A percentile compares a stretch with the other conserved stretches of the same genome.
Conservation (phyloP, 2,797 vertebrate species). For the Muscicapa striata region DNA sequence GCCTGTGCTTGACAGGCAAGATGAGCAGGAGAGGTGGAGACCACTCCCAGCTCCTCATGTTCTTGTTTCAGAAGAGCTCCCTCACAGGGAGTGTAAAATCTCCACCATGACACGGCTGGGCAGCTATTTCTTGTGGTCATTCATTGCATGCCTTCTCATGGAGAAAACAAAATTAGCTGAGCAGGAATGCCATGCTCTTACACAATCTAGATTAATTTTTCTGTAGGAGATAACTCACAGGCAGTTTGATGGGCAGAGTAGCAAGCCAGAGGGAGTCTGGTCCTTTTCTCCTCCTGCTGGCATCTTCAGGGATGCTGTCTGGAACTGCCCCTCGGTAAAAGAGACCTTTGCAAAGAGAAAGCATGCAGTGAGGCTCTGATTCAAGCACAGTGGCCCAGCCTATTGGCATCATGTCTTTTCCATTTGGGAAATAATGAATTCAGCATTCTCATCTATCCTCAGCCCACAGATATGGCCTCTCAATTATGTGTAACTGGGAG, state of each 20-base stretch:
- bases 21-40: neutral
- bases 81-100: neutral
- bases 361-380: neutral
- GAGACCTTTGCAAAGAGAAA: conserved; percentile 85
- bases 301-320: conserved; percentile 82
- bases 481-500: neutral
- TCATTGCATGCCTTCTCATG: neutral
- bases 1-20: neutral
- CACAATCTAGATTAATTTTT: neutral
- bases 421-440: neutral
- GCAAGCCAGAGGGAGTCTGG: conserved; percentile 88
- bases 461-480: neutral
- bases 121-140: neutral
- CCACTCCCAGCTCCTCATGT: neutral
- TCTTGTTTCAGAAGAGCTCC: neutral
- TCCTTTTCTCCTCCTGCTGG: conserved; percentile 84
- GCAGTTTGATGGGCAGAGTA: conserved; percentile 91
- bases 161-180: neutral
- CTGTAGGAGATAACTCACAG: conserved; percentile 78
- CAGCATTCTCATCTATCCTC: neutral
- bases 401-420: neutral
- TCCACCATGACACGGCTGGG: neutral
- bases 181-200: neutral
- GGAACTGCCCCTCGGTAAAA: conserved; percentile 93
- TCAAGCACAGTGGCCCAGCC: neutral